Conservation (phyloP, 2,888 invertebrate genomes). For the Plebejus anna region DNA sequence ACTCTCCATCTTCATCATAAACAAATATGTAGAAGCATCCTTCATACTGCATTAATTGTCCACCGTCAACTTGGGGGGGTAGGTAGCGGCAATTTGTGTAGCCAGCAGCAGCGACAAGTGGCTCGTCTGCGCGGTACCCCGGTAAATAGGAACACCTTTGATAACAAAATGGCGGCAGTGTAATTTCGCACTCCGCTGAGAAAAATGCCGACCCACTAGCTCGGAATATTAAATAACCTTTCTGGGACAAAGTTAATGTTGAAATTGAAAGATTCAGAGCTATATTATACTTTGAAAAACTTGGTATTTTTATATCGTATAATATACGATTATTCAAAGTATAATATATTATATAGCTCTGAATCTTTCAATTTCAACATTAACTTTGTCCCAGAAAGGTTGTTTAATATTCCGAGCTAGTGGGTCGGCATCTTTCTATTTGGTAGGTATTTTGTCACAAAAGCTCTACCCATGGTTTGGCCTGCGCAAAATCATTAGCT, state of each 20-base stretch:
- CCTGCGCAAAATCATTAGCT: too few species aligned
- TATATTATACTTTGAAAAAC: too few species aligned
- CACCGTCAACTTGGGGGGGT: too few species aligned
- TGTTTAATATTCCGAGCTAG: constrained; percentile 15
- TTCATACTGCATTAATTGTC: too few species aligned
- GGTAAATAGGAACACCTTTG: constrained; percentile 9
- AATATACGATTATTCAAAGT: too few species aligned
- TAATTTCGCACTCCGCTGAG: constrained; percentile 4
- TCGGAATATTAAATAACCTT: constrained; percentile 10
- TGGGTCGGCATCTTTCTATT: not conserved
- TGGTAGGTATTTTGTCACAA: too few species aligned
- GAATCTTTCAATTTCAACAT: not conserved
- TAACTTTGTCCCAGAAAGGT: not conserved
- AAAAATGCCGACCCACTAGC: constrained; percentile 2
- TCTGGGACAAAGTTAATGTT: not conserved
- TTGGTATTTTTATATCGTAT: too few species aligned
- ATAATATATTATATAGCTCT: too few species aligned
- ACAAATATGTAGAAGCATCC: too few species aligned
- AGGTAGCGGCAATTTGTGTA: too few species aligned
- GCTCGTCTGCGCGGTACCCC: not conserved
- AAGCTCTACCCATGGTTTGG: too few species aligned
- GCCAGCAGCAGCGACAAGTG: not conserved
- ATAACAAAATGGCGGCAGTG: not conserved
- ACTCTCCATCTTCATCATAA: too few species aligned
- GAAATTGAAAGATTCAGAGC: not conserved